A percentile compares a stretch with the other conserved stretches of the same genome.
These are phyloP conservation scores for Phenganax stokvisi DNA, from an alignment of 92 coral and sea anemone species.

Conservation along the genomic window DNA sequence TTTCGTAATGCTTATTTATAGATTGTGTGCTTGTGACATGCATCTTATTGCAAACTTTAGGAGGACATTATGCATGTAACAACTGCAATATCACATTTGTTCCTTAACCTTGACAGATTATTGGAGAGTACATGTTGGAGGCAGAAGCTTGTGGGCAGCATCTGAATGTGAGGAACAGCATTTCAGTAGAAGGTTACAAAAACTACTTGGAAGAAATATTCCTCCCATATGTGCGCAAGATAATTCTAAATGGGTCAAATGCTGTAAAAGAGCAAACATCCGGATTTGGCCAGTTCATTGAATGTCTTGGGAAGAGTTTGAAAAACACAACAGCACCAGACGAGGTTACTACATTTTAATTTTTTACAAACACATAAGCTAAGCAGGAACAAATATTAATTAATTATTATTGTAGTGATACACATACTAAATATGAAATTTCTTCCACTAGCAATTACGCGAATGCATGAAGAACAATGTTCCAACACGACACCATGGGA, in stretches of 20 bases:
- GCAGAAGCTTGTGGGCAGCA: background rate
- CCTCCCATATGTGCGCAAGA: constrained; percentile 43
- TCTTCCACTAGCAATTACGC: constrained; percentile 22
- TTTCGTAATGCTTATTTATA: constrained; percentile 15
- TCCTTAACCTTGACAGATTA: background rate
- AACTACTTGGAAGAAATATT: constrained; percentile 38
- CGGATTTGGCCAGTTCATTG: constrained; percentile 30
- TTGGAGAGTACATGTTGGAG: background rate
- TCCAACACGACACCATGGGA: constrained; percentile 20
- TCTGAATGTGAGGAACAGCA: background rate
- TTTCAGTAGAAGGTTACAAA: constrained; percentile 32
- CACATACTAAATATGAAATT: background rate
- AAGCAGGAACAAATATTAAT: background rate
- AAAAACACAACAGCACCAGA: constrained; percentile 21
- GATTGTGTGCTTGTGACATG: background rate
- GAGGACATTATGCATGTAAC: too few relatives aligned
- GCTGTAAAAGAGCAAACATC: constrained; percentile 23
- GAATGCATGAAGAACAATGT: constrained; percentile 32
- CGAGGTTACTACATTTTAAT: background rate
- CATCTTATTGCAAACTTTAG: too few relatives aligned
- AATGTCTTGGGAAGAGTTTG: constrained; percentile 28
- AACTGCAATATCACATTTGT: too few relatives aligned
- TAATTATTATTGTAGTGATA: background rate
- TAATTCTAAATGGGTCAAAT: background rate
- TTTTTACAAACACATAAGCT: background rate